phyloP scores from a whole-genome alignment of 2,888 invertebrate genomes.

The Podabrus alpinus region DNA sequence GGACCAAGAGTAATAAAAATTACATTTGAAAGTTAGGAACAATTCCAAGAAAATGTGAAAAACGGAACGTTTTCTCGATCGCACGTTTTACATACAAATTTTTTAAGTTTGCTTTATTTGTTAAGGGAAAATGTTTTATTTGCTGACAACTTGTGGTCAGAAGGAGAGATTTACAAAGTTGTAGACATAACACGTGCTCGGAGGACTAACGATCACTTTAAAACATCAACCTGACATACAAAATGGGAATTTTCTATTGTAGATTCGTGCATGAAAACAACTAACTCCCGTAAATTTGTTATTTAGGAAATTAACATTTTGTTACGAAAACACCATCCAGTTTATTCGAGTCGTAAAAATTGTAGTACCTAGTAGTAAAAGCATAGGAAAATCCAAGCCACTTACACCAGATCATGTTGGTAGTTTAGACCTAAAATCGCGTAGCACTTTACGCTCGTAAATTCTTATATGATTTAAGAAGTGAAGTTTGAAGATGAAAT shows the following conservation, averaged over 20 bases:
- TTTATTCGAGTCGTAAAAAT: neutral
- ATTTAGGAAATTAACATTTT: neutral
- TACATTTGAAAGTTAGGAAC: constrained; percentile 11
- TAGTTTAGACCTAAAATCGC: constrained; percentile 11
- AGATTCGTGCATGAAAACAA: neutral
- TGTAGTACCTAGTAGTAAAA: neutral
- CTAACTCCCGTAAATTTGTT: neutral
- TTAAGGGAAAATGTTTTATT: constrained; percentile 11
- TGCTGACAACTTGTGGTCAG: constrained; percentile 32
- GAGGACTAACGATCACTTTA: constrained; percentile 10
- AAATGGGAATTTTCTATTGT: neutral
- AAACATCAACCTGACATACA: neutral
- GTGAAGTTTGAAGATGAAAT: constrained; percentile 19
- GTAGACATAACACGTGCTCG: constrained; percentile 13
- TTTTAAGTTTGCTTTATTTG: constrained; percentile 4
- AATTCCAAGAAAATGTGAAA: neutral
- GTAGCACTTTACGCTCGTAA: constrained; percentile 20
- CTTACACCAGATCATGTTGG: constrained; percentile 2
- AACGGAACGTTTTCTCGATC: constrained; percentile 18
- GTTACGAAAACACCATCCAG: neutral
- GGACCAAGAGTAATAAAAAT: constrained; percentile 8
- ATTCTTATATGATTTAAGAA: constrained; percentile 23
- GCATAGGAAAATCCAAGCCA: neutral
- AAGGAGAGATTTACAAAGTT: constrained; percentile 20
- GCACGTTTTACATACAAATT: constrained; percentile 13